Evolutionary conservation across 2,888 invertebrate genomes (phyloP).

Genomic region (Anagyrus pseudococci): DNA sequence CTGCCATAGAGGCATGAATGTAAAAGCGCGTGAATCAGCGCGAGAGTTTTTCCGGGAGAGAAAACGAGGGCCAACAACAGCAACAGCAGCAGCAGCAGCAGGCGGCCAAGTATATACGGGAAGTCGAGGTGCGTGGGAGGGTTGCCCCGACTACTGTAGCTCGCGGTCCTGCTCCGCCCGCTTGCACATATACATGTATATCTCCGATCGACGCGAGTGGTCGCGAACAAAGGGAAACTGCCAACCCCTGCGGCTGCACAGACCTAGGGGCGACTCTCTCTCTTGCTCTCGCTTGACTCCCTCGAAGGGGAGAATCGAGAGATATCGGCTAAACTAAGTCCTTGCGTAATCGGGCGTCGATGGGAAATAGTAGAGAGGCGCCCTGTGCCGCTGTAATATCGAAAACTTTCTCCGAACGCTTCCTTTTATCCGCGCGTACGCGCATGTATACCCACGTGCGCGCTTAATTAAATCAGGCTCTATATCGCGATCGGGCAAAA

Average conservation of each 20-base stretch:
- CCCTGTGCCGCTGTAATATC: slow-evolving; percentile 47
- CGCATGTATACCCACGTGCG: slow-evolving; percentile 6
- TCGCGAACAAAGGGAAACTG: slow-evolving; percentile 35
- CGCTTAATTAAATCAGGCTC: slow-evolving; percentile 52
- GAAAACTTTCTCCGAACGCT: slow-evolving; percentile 40
- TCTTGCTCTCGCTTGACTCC: background rate
- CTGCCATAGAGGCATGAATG: background rate
- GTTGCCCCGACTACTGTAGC: background rate
- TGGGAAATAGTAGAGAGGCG: slow-evolving; percentile 23
- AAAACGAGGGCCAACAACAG: background rate
- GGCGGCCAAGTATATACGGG: background rate
- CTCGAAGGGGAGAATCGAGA: slow-evolving; percentile 4
- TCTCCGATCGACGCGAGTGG: slow-evolving; percentile 16
- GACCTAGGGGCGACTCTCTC: background rate
- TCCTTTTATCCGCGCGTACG: slow-evolving; percentile 19
- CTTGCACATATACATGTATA: background rate
- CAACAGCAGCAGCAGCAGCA: too few species aligned
- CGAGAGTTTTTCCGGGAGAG: slow-evolving; percentile 12
- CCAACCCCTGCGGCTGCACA: slow-evolving; percentile 15
- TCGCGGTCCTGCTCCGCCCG: background rate
- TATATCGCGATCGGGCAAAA: too few species aligned
- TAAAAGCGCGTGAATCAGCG: slow-evolving; percentile 19
- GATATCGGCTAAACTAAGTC: slow-evolving; percentile 29
- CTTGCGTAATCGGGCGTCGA: slow-evolving; percentile 30
- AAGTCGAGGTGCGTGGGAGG: slow-evolving; percentile 3